Evolutionary conservation across 1,140 invertebrate genomes (phyloP), one percentile per base, ranked within the genome.

Genomic region (Platorchestia sp.): DNA sequence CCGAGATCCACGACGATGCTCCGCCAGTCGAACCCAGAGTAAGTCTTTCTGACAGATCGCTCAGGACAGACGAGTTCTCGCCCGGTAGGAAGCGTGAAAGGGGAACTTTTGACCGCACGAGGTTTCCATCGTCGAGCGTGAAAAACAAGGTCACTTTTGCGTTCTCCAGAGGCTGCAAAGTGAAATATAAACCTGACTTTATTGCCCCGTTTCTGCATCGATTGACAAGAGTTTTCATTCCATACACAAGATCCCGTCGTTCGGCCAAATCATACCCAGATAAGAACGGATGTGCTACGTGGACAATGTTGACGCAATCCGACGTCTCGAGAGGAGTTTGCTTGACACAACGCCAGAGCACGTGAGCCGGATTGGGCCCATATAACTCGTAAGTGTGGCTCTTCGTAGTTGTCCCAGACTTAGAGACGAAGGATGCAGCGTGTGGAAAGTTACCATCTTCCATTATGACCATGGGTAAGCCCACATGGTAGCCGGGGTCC

Each of bases 401-500:
- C 42, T 95, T 95, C 6, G 42, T 36, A 19, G 96, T 95, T n/a
- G 95, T 16, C 40, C 95, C 95, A 41, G 95, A 43, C 16, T 95
- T 95, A 95, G 59, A 89, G 44, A 87, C 95, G 6, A 10, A 41
- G 75, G 53, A 96, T 98, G 98, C 98, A 59, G 99, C 99, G 97
- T 99, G 98, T 6, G 99, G 99, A 97, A 98, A 98, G 45, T 97
- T 97, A 95, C 98, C 97, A 97, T 99, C 99, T 43, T 98, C 97
- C 99, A 99, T 99, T 45, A 99, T 98, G 42, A 98, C 98, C 87
- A 99, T 98, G 41, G 98, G 98, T 86, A 98, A 97, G 43, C 98
- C 98, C 87, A 99, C 98, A 97, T 99, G 99, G 97, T 99, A 99
- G 22, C 99, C 99, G 0, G 99, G 98, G 97, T 99, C 99, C n/a